Evolutionary conservation across 2,888 invertebrate species (phyloP).

Genomic region (Acanthosoma haemorrhoidale): DNA sequence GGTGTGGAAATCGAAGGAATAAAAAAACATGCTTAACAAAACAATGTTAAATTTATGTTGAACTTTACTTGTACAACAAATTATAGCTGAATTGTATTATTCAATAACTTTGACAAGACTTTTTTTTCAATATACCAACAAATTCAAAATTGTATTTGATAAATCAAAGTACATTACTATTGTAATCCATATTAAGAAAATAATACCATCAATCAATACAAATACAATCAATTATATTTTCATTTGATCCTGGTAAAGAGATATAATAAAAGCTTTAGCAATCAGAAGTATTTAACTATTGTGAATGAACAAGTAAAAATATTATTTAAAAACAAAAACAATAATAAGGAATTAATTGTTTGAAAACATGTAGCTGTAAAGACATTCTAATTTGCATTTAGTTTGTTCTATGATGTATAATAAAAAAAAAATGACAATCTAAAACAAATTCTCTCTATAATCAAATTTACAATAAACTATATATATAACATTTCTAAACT

Average conservation of each 20-base stretch:
- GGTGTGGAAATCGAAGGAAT: background rate
- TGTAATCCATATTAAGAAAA: constrained; percentile 11
- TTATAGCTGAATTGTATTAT: constrained; percentile 24
- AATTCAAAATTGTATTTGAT: constrained; percentile 23
- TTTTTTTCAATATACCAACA: constrained; percentile 22
- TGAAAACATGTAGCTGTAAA: constrained; percentile 31
- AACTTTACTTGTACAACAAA: constrained; percentile 29
- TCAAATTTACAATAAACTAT: constrained; percentile 38
- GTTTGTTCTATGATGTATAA: background rate
- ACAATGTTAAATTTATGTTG: constrained; percentile 25
- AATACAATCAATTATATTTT: constrained; percentile 9
- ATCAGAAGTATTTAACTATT: background rate
- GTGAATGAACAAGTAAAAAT: constrained; percentile 9
- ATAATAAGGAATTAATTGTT: constrained; percentile 1
- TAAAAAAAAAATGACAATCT: constrained; percentile 26
- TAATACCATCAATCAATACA: too few relatives aligned
- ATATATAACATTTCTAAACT: constrained; percentile 35
- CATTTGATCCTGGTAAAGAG: background rate
- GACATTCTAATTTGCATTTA: constrained; percentile 3
- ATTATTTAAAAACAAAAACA: background rate
- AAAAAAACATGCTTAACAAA: constrained; percentile 4
- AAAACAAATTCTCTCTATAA: constrained; percentile 31
- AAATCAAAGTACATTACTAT: constrained; percentile 23
- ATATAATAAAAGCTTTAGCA: background rate
- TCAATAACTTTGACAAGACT: constrained; percentile 25